Conservation (phyloP, 2,113 vertebrate species). For the Trichomycterus rosablanca region DNA sequence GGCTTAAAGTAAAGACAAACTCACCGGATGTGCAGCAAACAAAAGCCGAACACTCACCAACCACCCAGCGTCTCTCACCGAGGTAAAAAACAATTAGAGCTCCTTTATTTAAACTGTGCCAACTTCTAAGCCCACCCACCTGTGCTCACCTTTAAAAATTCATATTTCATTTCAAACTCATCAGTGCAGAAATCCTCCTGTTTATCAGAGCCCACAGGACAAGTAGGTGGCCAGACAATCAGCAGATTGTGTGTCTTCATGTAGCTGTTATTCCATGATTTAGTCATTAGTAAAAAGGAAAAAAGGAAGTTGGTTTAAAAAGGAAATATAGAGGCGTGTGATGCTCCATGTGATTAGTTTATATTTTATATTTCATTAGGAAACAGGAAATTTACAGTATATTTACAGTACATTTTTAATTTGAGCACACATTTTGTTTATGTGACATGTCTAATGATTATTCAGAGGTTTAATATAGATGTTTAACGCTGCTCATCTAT, state of each 20-base stretch:
- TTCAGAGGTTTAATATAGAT: slow-evolving; percentile 63
- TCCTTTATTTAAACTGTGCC: slow-evolving; percentile 41
- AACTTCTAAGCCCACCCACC: slow-evolving; percentile 19
- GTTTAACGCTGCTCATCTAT: slow-evolving; percentile 76
- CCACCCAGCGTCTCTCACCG: neutral
- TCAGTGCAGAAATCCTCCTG: slow-evolving; percentile 51
- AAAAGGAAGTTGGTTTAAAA: slow-evolving; percentile 61
- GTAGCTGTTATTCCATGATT: slow-evolving; percentile 66
- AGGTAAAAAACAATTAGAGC: neutral
- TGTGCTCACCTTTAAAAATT: slow-evolving; percentile 61
- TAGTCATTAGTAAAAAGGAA: slow-evolving; percentile 63
- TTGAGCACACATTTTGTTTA: slow-evolving; percentile 41
- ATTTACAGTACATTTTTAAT: no score
- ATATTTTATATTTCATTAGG: slow-evolving; percentile 46
- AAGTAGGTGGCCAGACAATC: slow-evolving; percentile 56
- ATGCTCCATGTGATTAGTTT: slow-evolving; percentile 40
- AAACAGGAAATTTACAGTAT: slow-evolving; percentile 1
- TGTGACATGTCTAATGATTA: slow-evolving; percentile 65
- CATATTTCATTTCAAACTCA: slow-evolving; percentile 73
- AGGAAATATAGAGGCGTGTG: slow-evolving; percentile 59
- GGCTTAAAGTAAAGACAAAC: slow-evolving; percentile 2
- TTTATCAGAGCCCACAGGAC: slow-evolving; percentile 56
- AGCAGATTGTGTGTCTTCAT: slow-evolving; percentile 68
- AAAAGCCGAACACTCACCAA: neutral
- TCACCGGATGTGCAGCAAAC: neutral